Evolutionary conservation across 2,888 invertebrate species (phyloP).

Genomic region (Cephus spinipes): DNA sequence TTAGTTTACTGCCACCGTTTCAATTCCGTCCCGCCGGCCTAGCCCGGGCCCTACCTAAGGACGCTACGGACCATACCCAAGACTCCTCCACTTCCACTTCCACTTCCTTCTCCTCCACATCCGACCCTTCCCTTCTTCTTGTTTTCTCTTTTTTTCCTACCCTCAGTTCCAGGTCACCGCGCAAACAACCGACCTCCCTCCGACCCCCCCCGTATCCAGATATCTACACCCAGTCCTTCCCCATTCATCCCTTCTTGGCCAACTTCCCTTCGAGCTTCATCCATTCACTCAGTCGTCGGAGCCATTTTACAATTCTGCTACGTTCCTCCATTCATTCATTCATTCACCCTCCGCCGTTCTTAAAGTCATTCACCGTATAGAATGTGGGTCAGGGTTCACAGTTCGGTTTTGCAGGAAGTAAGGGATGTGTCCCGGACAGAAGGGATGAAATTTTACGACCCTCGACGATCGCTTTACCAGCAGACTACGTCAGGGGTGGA

Average conservation of each 20-base stretch:
- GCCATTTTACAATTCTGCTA: constrained; percentile 13
- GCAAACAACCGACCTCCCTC: background rate
- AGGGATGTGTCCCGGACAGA: background rate
- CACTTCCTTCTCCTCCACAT: background rate
- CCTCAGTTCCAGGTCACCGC: background rate
- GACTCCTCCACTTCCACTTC: background rate
- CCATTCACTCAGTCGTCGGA: constrained; percentile 30
- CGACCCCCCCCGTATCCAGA: background rate
- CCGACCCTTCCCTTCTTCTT: background rate
- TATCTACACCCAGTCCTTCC: constrained; percentile 12
- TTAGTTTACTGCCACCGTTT: constrained; percentile 58
- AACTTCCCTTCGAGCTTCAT: constrained; percentile 9
- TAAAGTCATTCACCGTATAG: constrained; percentile 45
- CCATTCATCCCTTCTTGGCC: constrained; percentile 26
- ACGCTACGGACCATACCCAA: background rate
- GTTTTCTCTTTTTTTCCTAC: background rate
- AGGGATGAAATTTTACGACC: background rate
- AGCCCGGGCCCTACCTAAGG: constrained; percentile 10
- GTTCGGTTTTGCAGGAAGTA: background rate
- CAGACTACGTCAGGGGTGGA: background rate
- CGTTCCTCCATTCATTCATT: constrained; percentile 39
- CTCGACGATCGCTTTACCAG: background rate
- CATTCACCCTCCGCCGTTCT: constrained; percentile 33
- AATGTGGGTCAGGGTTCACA: constrained; percentile 43
- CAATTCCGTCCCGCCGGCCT: constrained; percentile 26